Percentiles rank a stretch among this genome's conserved stretches.
These are phyloP conservation scores for Brachyhypopomus gauderio DNA, from an alignment of 2,113 vertebrate species.

Conservation along the genomic window DNA sequence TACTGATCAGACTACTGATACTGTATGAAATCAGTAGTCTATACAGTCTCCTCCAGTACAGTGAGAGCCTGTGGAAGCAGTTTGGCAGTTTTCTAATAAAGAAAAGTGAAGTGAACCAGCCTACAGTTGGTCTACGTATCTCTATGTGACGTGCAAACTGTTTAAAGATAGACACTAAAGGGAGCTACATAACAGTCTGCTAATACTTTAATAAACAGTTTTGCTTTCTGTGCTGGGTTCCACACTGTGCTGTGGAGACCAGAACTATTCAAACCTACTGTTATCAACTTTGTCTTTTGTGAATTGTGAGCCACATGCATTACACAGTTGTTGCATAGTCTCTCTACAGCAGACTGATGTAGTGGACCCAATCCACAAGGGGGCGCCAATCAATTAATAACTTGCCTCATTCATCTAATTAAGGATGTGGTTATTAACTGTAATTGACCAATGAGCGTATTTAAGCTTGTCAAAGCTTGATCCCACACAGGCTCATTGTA, in stretches of 20 bases:
- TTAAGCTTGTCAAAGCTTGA: not conserved
- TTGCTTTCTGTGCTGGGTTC: not conserved
- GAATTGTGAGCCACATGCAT: not conserved
- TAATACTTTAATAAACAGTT: conserved; percentile 7
- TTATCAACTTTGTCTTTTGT: conserved; percentile 12
- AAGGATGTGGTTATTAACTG: not conserved
- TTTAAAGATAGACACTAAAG: too few relatives aligned
- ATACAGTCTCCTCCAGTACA: too few relatives aligned
- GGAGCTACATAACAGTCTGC: too few relatives aligned
- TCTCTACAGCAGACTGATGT: conserved; percentile 1
- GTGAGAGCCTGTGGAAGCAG: too few relatives aligned
- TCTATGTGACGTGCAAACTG: too few relatives aligned
- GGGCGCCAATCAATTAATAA: not conserved
- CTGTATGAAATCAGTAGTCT: too few relatives aligned
- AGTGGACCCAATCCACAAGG: not conserved
- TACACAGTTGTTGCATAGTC: not conserved
- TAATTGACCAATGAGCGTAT: not conserved
- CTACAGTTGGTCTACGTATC: too few relatives aligned
- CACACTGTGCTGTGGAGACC: not conserved
- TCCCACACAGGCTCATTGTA: not conserved
- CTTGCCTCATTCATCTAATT: not conserved
- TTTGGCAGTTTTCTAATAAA: too few relatives aligned
- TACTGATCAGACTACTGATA: too few relatives aligned
- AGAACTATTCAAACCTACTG: not conserved
- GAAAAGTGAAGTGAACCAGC: too few relatives aligned